A percentile compares a stretch with the other conserved stretches of the same genome.
These are phyloP conservation scores for Oenanthe melanoleuca DNA, from an alignment of 2,113 vertebrate species.

Conservation along the genomic window DNA sequence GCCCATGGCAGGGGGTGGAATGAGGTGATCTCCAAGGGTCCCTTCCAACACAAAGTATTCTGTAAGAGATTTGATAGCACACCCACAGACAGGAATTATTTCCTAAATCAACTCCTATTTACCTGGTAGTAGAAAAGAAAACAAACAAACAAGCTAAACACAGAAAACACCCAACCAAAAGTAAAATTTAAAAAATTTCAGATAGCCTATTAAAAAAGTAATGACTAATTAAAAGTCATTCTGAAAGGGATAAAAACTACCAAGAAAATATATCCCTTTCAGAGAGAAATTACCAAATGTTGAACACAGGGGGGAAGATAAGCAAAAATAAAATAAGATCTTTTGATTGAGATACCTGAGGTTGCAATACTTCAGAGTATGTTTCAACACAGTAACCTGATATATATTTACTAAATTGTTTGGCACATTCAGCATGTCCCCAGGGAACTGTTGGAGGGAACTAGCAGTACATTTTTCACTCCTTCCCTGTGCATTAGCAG, in stretches of 20 bases:
- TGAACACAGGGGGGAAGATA: not conserved
- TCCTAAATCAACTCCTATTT: not conserved
- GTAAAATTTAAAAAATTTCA: not conserved
- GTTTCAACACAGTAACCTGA: constrained; percentile 73
- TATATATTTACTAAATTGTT: constrained; percentile 81
- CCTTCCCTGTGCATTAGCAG: constrained; percentile 77
- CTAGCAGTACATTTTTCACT: constrained; percentile 72
- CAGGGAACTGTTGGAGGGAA: constrained; percentile 69
- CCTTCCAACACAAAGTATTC: not conserved
- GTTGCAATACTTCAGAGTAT: constrained; percentile 54
- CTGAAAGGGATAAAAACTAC: constrained; percentile 9
- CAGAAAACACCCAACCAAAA: not conserved
- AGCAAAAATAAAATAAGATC: constrained; percentile 49
- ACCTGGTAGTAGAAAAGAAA: not conserved
- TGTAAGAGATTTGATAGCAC: not conserved
- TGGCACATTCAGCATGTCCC: constrained; percentile 70
- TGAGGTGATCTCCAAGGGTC: not conserved
- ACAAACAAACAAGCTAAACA: not conserved
- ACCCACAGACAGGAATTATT: not conserved
- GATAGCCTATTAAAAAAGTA: not conserved
- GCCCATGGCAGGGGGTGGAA: not conserved
- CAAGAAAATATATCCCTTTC: not conserved
- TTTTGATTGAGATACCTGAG: constrained; percentile 66
- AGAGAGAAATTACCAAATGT: not conserved
- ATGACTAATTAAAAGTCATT: not conserved